Conservation (phyloP, 2,888 invertebrate species). For the Polyommatus iphigenia region DNA sequence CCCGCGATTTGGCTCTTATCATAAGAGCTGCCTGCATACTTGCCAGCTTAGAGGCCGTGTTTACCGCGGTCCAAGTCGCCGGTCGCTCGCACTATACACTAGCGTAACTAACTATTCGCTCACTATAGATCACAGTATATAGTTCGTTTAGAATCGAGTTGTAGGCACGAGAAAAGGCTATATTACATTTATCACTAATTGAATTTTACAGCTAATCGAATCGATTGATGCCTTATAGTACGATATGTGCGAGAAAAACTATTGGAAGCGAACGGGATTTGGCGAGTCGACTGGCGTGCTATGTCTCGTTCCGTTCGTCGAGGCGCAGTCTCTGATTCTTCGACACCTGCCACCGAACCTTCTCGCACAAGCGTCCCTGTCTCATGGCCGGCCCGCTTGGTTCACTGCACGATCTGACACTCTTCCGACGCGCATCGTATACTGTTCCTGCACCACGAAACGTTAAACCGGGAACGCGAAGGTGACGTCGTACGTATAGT, state of each 20-base stretch:
- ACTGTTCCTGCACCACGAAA: constrained; percentile 13
- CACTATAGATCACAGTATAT: constrained; percentile 57
- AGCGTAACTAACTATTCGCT: constrained; percentile 55
- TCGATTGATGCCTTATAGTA: constrained; percentile 57
- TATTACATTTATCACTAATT: constrained; percentile 58
- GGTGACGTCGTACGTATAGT: constrained; percentile 59
- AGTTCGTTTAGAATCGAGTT: constrained; percentile 64
- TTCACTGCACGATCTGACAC: constrained; percentile 71
- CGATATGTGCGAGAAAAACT: constrained; percentile 73
- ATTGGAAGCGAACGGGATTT: constrained; percentile 79
- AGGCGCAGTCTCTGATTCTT: constrained; percentile 76
- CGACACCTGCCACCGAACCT: constrained; percentile 73
- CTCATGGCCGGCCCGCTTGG: constrained; percentile 78
- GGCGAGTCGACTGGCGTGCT: constrained; percentile 64
- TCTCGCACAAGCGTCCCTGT: constrained; percentile 64
- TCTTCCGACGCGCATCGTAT: constrained; percentile 58
- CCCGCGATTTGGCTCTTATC: constrained; percentile 94
- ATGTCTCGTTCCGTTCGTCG: constrained; percentile 75
- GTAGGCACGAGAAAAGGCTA: constrained; percentile 77
- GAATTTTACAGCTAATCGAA: constrained; percentile 62
- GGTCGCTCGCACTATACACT: constrained; percentile 45
- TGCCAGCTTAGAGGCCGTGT: constrained; percentile 79
- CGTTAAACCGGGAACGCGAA: constrained; percentile 33
- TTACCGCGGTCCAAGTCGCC: constrained; percentile 51
- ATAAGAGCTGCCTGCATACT: constrained; percentile 96